Evolutionary conservation across 2,797 vertebrate species (phyloP), one percentile per base, ranked within the genome.

Genomic region (Dendrocincla tyrannina): DNA sequence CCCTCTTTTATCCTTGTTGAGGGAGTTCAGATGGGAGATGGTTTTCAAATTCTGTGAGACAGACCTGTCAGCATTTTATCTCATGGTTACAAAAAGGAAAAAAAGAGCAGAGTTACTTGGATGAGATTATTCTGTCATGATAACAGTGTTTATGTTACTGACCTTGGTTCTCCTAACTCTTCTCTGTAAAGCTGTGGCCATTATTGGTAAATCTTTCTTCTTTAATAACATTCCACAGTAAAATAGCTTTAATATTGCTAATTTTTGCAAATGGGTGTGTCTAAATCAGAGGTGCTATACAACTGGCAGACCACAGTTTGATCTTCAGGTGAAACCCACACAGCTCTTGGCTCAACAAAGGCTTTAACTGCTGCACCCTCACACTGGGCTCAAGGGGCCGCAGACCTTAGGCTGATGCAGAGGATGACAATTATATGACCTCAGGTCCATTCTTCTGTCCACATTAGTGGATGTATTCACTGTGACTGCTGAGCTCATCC

Each of bases 61-160:
- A 88, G 46, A 77, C 47, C 17, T 66, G 22, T 27, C 78, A 70
- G 41, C 20, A 64, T 37, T 75, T 87, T 83, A 47, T 42, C 64
- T 85, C 23, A 33, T 2, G 5, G 53, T 75, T 76, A 53, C 78
- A 77, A 79, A 93, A 78, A 80, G 68, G 58, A 46, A 86, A 93
- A 75, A 92, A 49, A 63, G 62, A 47, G 25, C 60, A 41, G 78
- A 77, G 30, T 95, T 92, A 66, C 53, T 81, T 88, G 39, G 60
- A 77, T 66, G 60, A 91, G 25, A 80, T 89, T 92, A 85, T 35
- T 85, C 22, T 83, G 68, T 77, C 78, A 83, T 58, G n/a, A 81
- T 39, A 87, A 89, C 46, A 23, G 35, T 85, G 70, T 91, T 93
- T 93, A 58, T 92, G 91, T 91, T 76, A 94, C 50, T 59, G 52